Percentiles rank a stretch among this genome's conserved stretches.
Conservation (phyloP, 2,888 invertebrate genomes). For the Leptura quadrifasciata region DNA sequence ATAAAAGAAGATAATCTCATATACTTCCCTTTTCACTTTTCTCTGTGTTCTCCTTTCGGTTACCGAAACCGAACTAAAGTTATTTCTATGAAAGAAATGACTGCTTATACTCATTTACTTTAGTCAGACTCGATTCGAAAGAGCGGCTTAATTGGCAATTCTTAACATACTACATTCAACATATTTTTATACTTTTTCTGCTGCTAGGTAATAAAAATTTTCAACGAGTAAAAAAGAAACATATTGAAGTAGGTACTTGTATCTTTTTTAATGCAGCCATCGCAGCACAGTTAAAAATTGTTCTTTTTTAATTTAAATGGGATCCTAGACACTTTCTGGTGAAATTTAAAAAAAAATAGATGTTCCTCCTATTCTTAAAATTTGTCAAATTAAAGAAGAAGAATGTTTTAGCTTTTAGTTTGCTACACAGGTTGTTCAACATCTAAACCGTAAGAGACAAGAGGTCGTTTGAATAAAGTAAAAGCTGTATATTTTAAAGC, state of each 20-base stretch:
- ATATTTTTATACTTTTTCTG: background rate
- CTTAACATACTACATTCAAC: conserved; percentile 4
- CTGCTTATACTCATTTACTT: conserved; percentile 26
- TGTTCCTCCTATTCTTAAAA: no score
- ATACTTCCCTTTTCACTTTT: conserved; percentile 30
- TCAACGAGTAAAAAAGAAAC: background rate
- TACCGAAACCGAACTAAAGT: conserved; percentile 12
- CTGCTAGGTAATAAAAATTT: background rate
- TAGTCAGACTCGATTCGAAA: background rate
- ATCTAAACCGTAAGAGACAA: no score
- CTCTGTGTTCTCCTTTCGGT: conserved; percentile 7
- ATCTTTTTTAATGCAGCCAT: no score
- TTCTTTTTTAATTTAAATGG: no score
- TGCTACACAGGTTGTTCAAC: no score
- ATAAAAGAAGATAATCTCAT: conserved; percentile 9
- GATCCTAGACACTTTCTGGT: no score
- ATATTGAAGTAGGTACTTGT: background rate
- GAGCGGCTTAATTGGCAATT: conserved; percentile 32
- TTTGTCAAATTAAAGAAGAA: no score
- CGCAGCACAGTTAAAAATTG: no score
- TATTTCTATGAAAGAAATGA: conserved; percentile 28
- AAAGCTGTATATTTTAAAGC: no score
- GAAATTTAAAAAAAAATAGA: no score
- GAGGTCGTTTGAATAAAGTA: no score
- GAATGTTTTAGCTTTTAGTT: no score